Evolutionary conservation across 2,888 invertebrate species (phyloP).

Genomic region (Thyatira batis): DNA sequence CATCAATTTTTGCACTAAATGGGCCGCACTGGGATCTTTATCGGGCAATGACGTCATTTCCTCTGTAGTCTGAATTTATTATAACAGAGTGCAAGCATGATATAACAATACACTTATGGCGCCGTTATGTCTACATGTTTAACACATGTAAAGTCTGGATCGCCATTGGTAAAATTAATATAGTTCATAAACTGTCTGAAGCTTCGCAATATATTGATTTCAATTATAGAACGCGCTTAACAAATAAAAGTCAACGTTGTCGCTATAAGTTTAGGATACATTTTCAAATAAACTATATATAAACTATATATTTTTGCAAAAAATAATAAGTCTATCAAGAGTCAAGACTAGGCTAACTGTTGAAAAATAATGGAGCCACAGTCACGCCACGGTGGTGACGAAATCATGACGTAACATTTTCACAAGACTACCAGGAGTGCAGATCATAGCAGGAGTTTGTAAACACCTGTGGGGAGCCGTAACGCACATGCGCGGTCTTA

Average conservation of each 20-base stretch:
- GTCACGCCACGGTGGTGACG: slow-evolving; percentile 17
- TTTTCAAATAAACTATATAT: too few species aligned
- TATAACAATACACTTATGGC: slow-evolving; percentile 3
- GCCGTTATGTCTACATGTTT: background rate
- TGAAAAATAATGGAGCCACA: too few species aligned
- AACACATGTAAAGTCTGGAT: background rate
- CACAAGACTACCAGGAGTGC: slow-evolving; percentile 51
- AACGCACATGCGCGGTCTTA: background rate
- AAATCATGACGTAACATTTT: slow-evolving; percentile 60
- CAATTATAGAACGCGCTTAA: too few species aligned
- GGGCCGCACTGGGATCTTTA: slow-evolving; percentile 16
- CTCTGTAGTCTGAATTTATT: slow-evolving; percentile 18
- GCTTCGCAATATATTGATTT: too few species aligned
- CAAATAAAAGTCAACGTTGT: too few species aligned
- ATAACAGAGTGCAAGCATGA: slow-evolving; percentile 18
- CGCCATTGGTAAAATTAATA: background rate
- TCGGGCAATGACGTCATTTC: slow-evolving; percentile 25
- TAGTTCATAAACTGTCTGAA: slow-evolving; percentile 18
- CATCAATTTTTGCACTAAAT: slow-evolving; percentile 26
- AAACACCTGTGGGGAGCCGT: background rate
- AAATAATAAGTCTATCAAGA: too few species aligned
- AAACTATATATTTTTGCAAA: too few species aligned
- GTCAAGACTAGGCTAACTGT: too few species aligned
- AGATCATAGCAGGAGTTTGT: slow-evolving; percentile 31
- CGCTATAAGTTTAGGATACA: too few species aligned